Evolutionary conservation across 2,797 vertebrate species (phyloP).

Genomic region (Bryconaethiops microstoma): DNA sequence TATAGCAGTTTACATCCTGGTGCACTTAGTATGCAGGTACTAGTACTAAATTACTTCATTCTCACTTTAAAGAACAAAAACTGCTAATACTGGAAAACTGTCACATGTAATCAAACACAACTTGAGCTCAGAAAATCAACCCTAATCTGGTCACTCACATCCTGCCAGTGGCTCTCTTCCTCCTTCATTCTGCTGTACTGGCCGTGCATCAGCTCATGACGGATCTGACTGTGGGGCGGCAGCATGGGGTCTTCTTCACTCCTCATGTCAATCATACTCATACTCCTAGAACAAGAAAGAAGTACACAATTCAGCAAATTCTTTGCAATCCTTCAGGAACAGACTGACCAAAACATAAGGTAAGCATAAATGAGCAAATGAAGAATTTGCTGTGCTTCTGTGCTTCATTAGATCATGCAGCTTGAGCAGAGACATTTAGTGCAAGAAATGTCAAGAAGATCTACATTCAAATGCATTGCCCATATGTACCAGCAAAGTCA

Average conservation of each 20-base stretch:
- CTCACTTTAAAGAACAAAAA: too few species aligned
- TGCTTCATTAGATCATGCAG: slow-evolving; percentile 32
- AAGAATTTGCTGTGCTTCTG: neutral
- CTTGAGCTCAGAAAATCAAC: too few species aligned
- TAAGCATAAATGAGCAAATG: neutral
- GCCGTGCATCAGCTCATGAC: slow-evolving; percentile 90
- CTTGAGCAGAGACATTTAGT: neutral
- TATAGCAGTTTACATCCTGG: too few species aligned
- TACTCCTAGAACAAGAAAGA: slow-evolving; percentile 76
- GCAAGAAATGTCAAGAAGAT: slow-evolving; percentile 10
- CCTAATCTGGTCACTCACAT: slow-evolving; percentile 79
- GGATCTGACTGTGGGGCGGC: slow-evolving; percentile 89
- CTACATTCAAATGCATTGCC: neutral
- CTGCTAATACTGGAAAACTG: too few species aligned
- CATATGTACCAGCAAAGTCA: neutral
- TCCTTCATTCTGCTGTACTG: slow-evolving; percentile 90
- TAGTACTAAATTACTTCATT: too few species aligned
- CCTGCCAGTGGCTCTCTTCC: slow-evolving; percentile 95
- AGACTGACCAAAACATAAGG: neutral
- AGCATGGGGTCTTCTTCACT: slow-evolving; percentile 82
- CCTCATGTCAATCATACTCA: slow-evolving; percentile 97
- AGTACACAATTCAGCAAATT: neutral
- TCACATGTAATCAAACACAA: too few species aligned
- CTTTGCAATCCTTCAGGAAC: neutral
- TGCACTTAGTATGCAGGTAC: too few species aligned